Base-by-base conservation (phyloP, 2,888 invertebrate species). In the Resseliella maxima region DNA sequence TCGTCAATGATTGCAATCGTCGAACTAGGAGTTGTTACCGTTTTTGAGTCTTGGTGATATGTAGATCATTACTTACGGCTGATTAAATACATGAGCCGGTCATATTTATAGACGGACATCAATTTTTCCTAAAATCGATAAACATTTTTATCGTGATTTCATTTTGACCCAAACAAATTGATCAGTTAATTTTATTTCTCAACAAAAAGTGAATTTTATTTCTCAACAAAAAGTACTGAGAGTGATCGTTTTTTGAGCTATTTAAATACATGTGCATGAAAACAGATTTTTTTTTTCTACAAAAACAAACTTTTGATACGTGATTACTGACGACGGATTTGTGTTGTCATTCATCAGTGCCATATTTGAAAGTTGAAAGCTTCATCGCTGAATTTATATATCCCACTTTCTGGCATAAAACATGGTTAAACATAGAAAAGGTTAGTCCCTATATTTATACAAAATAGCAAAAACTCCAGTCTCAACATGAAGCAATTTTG, bases 1-100 rank as follows among this genome's bases (percentile, higher is more conserved):
- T n/a, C n/a, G n/a, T n/a, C n/a, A n/a, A n/a, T n/a, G n/a, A n/a
- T n/a, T n/a, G n/a, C n/a, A n/a, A n/a, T n/a, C n/a, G n/a, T n/a
- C n/a, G n/a, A n/a, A n/a, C n/a, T n/a, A n/a, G n/a, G n/a, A n/a
- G n/a, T n/a, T n/a, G n/a, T n/a, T n/a, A n/a, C n/a, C n/a, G n/a
- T n/a, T n/a, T n/a, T n/a, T n/a, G n/a, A n/a, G n/a, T n/a, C n/a
- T n/a, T n/a, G n/a, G n/a, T n/a, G 41, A 50, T 21, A 50, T 18
- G 15, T 2, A 50, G 50, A 59, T n/a, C 24, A 24, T 24, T 59
- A 59, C 24, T 24, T 59, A 59, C 59, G 24, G 59, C 24, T 59
- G 59, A 59, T 72, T 72, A 72, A 72, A 72, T 72, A 31, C 2
- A 31, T 31, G 31, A 72, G 35, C 72, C 72, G 72, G 72, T 31